Percentiles rank a stretch among this genome's conserved stretches.
Evolutionary conservation across 2,797 vertebrate species (phyloP).

Genomic region (Phaenicophaeus curvirostris): DNA sequence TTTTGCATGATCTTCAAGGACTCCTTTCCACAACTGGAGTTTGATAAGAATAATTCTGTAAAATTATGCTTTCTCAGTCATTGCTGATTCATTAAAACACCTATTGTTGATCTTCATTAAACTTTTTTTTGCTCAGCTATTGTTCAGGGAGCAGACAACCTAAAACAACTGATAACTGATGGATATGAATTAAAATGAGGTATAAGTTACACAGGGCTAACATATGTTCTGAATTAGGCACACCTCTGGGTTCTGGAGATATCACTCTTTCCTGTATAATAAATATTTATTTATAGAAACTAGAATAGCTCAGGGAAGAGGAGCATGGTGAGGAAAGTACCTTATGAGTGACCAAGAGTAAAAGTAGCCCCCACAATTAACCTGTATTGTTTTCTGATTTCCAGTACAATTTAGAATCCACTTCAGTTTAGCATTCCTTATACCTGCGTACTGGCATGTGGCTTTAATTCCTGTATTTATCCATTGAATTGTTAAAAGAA

Average conservation of each 20-base stretch:
- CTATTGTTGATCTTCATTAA: background rate
- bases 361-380: background rate
- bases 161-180: background rate
- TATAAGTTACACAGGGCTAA: background rate
- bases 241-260: background rate
- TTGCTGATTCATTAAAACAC: background rate
- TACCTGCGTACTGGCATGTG: background rate
- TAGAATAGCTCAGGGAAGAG: background rate
- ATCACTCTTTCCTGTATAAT: background rate
- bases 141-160: background rate
- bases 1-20: background rate
- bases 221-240: conserved; percentile 11
- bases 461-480: background rate
- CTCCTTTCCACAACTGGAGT: background rate
- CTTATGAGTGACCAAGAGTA: background rate
- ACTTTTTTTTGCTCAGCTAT: background rate
- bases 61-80: background rate
- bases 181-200: background rate
- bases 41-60: background rate
- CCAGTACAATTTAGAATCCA: background rate
- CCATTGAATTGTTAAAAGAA: background rate
- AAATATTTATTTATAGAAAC: background rate
- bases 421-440: background rate
- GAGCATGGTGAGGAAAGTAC: background rate
- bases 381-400: background rate